phyloP scores from a whole-genome alignment of 2,797 vertebrate species.

The Poeciliopsis infans region DNA sequence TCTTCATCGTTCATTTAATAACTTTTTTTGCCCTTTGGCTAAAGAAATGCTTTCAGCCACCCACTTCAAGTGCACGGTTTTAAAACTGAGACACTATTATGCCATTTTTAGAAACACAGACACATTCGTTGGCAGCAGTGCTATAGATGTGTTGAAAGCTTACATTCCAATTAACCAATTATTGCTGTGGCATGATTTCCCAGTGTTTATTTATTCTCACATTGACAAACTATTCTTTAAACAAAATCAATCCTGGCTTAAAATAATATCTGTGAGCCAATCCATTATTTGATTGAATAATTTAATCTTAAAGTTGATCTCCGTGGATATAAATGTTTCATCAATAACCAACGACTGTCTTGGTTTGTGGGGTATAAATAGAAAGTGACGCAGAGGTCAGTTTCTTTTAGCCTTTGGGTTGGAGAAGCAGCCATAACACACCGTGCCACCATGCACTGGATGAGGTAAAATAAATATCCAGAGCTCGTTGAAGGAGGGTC shows the following conservation, averaged over 20 bases:
- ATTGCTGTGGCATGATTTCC: not conserved
- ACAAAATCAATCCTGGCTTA: not conserved
- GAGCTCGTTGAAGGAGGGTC: not conserved
- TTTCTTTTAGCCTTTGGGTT: not conserved
- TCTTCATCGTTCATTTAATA: not conserved
- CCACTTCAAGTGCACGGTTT: not conserved
- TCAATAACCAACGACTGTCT: not conserved
- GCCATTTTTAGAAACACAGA: not conserved
- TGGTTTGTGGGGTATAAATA: not conserved
- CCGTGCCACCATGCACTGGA: not conserved
- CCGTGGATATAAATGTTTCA: not conserved
- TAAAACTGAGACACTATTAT: not conserved
- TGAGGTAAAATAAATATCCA: not conserved
- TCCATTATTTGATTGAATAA: not conserved
- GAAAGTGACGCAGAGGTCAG: not conserved
- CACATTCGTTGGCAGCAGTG: not conserved
- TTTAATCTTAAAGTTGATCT: not conserved
- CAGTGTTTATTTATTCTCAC: not conserved
- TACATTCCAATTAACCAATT: not conserved
- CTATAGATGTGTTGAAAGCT: not conserved
- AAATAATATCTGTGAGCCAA: not conserved
- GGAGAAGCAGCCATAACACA: not conserved
- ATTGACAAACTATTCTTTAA: not conserved
- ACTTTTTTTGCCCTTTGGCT: not conserved
- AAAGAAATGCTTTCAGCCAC: not conserved